These are phyloP conservation scores for Crotophaga sulcirostris DNA, from an alignment of 2,113 vertebrate species.

Conservation along the genomic window DNA sequence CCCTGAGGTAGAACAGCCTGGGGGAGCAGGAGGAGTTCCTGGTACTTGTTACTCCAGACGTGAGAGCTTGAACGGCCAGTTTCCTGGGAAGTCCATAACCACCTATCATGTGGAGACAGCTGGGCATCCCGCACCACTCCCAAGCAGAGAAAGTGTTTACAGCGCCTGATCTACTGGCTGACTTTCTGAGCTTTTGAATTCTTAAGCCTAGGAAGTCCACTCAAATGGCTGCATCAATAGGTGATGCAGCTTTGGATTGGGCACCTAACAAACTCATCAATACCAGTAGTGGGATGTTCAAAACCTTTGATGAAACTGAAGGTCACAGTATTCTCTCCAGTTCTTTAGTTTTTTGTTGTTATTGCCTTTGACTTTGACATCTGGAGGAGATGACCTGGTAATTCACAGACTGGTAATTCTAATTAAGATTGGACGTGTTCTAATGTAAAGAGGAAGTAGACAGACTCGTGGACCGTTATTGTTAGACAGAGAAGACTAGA, in stretches of 20 bases:
- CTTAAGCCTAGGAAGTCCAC: not conserved
- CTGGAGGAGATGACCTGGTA: not conserved
- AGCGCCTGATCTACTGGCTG: not conserved
- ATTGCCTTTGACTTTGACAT: not conserved
- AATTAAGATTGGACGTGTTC: not conserved
- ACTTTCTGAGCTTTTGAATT: not conserved
- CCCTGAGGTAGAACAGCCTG: not conserved
- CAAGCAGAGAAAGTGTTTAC: not conserved
- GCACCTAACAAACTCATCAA: fast-evolving
- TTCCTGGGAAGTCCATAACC: not conserved
- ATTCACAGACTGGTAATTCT: not conserved
- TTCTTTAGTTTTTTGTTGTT: not conserved
- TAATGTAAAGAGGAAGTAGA: not conserved
- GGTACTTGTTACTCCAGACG: not conserved
- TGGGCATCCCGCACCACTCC: not conserved
- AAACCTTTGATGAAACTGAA: not conserved
- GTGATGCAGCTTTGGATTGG: not conserved
- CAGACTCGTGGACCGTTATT: not conserved
- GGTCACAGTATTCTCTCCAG: not conserved
- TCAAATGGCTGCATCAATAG: fast-evolving
- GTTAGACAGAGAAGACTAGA: not conserved
- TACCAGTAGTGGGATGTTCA: not conserved
- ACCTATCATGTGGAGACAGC: not conserved
- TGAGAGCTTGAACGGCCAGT: not conserved
- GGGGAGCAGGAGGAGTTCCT: not conserved